phyloP scores from a whole-genome alignment of 2,797 vertebrate genomes.

The Echeneis naucrates region DNA sequence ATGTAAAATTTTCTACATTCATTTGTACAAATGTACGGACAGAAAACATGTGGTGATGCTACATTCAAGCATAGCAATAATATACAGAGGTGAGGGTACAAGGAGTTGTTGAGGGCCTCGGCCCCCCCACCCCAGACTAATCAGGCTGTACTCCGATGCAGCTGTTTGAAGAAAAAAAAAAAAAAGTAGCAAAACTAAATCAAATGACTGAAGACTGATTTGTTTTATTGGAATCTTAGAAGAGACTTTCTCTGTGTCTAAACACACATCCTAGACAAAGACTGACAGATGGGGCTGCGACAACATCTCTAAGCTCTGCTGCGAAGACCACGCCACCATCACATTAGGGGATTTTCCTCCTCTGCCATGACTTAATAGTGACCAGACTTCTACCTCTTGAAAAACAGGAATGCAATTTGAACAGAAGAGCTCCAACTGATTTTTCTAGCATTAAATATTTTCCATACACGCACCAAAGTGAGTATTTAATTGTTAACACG shows the following conservation, averaged over 20 bases:
- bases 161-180: not conserved
- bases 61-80: not conserved
- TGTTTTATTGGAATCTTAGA: not conserved
- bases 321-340: constrained; percentile 69
- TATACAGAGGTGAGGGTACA: not conserved
- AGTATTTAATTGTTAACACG: constrained; percentile 12
- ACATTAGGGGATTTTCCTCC: constrained; percentile 76
- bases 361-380: constrained; percentile 46
- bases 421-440: constrained; percentile 23
- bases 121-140: not conserved
- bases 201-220: not conserved
- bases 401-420: constrained; percentile 26
- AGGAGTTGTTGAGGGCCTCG: not conserved
- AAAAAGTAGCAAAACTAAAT: constrained; percentile 8
- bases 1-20: not conserved
- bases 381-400: constrained; percentile 41
- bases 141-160: not conserved
- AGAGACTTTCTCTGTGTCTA: constrained; percentile 24
- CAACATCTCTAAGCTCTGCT: constrained; percentile 71
- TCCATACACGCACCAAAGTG: not conserved
- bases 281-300: constrained; percentile 71
- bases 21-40: not conserved
- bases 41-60: not conserved
- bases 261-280: constrained; percentile 27
- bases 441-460: not conserved